A percentile compares a stretch with the other conserved stretches of the same genome.
Evolutionary conservation across 2,113 vertebrate species (phyloP).

Genomic region (Cynocephalus volans): DNA sequence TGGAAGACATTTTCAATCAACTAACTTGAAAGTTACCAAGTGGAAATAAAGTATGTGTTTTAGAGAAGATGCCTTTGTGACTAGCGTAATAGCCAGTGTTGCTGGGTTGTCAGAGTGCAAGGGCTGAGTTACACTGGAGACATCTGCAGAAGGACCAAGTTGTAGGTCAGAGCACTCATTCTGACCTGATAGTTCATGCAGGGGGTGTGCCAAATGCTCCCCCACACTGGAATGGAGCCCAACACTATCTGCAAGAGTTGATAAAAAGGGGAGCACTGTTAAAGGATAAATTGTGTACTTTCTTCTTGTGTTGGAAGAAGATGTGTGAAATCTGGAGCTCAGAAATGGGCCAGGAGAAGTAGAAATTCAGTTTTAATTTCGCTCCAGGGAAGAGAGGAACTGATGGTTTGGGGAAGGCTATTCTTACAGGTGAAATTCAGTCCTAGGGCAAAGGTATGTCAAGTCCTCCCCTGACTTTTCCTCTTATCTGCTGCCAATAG

Average conservation of each 20-base stretch:
- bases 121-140: background rate
- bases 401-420: background rate
- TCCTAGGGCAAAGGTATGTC: background rate
- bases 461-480: background rate
- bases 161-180: background rate
- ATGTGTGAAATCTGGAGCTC: background rate
- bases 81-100: background rate
- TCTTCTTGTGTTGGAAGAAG: background rate
- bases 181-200: background rate
- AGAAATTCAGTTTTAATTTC: background rate
- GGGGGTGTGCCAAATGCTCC: background rate
- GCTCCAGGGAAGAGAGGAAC: background rate
- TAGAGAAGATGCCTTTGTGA: background rate
- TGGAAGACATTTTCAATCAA: conserved; percentile 23
- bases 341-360: background rate
- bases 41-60: background rate
- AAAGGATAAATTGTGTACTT: background rate
- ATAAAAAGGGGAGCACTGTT: background rate
- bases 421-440: background rate
- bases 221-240: background rate
- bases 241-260: background rate
- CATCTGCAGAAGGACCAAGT: too few relatives aligned
- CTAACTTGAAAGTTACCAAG: background rate
- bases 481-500: background rate
- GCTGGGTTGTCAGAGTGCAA: background rate